These are phyloP conservation scores for Gastrophryne carolinensis DNA, from an alignment of 2,797 vertebrate species.

Conservation along the genomic window DNA sequence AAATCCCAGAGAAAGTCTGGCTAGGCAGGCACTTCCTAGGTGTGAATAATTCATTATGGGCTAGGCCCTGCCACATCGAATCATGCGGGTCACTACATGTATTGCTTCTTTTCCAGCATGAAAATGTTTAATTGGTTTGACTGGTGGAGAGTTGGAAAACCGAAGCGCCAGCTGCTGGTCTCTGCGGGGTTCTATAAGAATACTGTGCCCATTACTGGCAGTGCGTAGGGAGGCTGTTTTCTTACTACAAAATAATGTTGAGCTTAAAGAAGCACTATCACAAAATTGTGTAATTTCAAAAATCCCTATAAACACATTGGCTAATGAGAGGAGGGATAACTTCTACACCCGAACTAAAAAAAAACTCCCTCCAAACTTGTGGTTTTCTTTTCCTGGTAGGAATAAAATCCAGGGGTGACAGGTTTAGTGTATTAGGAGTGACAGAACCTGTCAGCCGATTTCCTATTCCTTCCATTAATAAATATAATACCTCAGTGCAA, in stretches of 20 bases:
- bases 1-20: neutral
- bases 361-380: too few species aligned
- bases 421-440: too few species aligned
- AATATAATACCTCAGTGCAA: too few species aligned
- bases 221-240: neutral
- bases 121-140: neutral
- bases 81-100: constrained; percentile 35
- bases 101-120: neutral
- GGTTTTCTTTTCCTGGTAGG: too few species aligned
- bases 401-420: too few species aligned
- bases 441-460: too few species aligned
- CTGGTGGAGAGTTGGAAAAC: neutral
- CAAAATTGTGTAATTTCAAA: too few species aligned
- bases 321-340: too few species aligned
- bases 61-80: constrained; percentile 24
- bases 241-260: neutral
- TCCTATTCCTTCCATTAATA: too few species aligned
- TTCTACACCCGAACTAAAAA: too few species aligned
- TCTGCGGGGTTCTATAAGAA: neutral
- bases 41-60: constrained; percentile 32
- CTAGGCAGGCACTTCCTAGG: constrained; percentile 3
- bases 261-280: too few species aligned
- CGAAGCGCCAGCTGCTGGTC: neutral
- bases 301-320: too few species aligned
- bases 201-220: neutral